phyloP scores from a whole-genome alignment of 2,113 vertebrate species.

The Percopsis transmontana region DNA sequence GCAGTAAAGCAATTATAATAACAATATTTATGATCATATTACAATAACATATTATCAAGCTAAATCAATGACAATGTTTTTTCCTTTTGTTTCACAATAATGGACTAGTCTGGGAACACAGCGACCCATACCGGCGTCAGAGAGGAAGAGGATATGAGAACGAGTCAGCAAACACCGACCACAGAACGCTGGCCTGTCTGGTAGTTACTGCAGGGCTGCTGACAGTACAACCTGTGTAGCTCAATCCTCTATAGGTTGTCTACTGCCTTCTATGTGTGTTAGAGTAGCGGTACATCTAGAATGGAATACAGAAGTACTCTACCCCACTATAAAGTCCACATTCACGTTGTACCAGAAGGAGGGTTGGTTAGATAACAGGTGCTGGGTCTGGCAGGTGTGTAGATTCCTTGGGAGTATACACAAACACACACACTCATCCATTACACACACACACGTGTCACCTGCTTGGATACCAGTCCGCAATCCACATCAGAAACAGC shows the following conservation, averaged over 20 bases:
- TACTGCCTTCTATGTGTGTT: conserved; percentile 28
- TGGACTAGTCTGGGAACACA: conserved; percentile 42
- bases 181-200: conserved; percentile 41
- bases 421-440: neutral
- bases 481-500: neutral
- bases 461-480: neutral
- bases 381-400: conserved; percentile 28
- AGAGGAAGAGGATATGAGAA: conserved; percentile 26
- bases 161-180: conserved; percentile 35
- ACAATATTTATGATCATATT: conserved; percentile 73
- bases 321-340: conserved; percentile 59
- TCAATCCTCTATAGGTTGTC: conserved; percentile 39
- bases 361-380: conserved; percentile 37
- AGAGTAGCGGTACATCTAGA: conserved; percentile 58
- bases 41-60: conserved; percentile 78
- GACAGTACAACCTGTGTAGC: conserved; percentile 32
- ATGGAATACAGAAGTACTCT: conserved; percentile 51
- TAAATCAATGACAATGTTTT: conserved; percentile 63
- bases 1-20: conserved; percentile 81
- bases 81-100: conserved; percentile 44
- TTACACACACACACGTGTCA: neutral
- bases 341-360: conserved; percentile 56
- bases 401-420: neutral
- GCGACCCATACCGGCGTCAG: conserved; percentile 27
- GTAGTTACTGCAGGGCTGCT: conserved; percentile 37